A percentile compares a stretch with the other conserved stretches of the same genome.
Conservation (phyloP, 2,113 vertebrate genomes). For the Climacteris rufus region DNA sequence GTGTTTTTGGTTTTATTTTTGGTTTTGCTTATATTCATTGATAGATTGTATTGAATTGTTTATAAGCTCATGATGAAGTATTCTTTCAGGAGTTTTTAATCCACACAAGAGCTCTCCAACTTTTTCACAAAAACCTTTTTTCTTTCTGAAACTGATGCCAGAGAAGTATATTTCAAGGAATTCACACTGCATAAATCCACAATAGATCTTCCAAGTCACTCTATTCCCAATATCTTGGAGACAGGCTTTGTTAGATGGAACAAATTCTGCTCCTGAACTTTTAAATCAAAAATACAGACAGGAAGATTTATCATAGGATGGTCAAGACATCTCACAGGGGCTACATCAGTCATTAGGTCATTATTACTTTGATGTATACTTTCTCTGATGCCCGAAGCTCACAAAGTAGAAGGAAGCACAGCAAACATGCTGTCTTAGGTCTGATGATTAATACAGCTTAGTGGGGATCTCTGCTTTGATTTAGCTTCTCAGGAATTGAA, state of each 20-base stretch:
- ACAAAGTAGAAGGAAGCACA: not conserved
- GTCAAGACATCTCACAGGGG: not conserved
- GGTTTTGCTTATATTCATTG: not conserved
- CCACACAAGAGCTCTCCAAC: not conserved
- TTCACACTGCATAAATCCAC: not conserved
- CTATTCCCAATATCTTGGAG: not conserved
- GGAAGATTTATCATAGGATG: not conserved
- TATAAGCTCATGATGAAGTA: not conserved
- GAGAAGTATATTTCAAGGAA: not conserved
- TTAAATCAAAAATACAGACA: not conserved
- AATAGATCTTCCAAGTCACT: not conserved
- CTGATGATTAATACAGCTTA: not conserved
- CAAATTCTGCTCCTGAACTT: not conserved
- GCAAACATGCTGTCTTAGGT: rapidly evolving
- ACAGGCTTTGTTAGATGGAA: not conserved
- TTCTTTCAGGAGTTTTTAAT: not conserved
- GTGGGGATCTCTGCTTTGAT: not conserved
- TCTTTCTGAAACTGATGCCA: not conserved
- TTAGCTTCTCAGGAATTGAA: not conserved
- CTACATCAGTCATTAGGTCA: not conserved
- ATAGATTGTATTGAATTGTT: not conserved
- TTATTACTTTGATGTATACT: not conserved
- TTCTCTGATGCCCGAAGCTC: not conserved
- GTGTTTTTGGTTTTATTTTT: rapidly evolving
- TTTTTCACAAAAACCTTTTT: not conserved